Percentiles rank a stretch among this genome's conserved stretches.
Conservation (phyloP, 1,140 invertebrate species). For the Tetramorium alpestre region DNA sequence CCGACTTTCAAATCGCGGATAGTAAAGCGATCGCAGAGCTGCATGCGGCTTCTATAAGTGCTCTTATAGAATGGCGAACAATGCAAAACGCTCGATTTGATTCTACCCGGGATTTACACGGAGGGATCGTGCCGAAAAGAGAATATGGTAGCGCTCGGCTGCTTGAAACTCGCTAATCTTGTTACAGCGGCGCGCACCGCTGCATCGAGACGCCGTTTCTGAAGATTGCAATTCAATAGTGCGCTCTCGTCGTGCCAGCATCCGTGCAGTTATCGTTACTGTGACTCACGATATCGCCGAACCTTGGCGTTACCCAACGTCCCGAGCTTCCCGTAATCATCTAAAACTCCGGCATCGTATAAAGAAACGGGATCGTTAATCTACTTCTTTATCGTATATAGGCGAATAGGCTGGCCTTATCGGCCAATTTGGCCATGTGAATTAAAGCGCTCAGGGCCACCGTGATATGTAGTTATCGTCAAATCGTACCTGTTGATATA, state of each 20-base stretch:
- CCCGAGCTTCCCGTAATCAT: constrained; percentile 55
- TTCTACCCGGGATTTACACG: constrained; percentile 24
- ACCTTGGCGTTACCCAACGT: constrained; percentile 50
- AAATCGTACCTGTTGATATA: background rate
- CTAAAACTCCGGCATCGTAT: constrained; percentile 61
- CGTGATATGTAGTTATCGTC: constrained; percentile 18
- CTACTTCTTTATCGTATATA: constrained; percentile 63
- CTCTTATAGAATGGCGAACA: constrained; percentile 9
- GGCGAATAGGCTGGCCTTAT: constrained; percentile 52
- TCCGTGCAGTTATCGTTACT: constrained; percentile 71
- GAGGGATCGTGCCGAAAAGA: constrained; percentile 32
- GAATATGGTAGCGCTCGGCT: constrained; percentile 26
- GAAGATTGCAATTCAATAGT: constrained; percentile 73
- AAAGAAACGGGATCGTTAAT: constrained; percentile 71
- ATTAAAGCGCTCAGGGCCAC: constrained; percentile 16
- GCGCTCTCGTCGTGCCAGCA: constrained; percentile 42
- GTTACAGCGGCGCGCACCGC: constrained; percentile 19
- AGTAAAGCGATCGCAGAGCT: background rate
- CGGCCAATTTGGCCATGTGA: constrained; percentile 35
- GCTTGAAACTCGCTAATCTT: constrained; percentile 52
- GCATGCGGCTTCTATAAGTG: background rate
- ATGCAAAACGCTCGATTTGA: constrained; percentile 29
- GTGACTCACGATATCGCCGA: constrained; percentile 68
- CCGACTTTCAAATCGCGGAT: background rate
- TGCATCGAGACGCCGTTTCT: constrained; percentile 53